Conservation (phyloP, 2,797 vertebrate species). For the Syngnathus acus region DNA sequence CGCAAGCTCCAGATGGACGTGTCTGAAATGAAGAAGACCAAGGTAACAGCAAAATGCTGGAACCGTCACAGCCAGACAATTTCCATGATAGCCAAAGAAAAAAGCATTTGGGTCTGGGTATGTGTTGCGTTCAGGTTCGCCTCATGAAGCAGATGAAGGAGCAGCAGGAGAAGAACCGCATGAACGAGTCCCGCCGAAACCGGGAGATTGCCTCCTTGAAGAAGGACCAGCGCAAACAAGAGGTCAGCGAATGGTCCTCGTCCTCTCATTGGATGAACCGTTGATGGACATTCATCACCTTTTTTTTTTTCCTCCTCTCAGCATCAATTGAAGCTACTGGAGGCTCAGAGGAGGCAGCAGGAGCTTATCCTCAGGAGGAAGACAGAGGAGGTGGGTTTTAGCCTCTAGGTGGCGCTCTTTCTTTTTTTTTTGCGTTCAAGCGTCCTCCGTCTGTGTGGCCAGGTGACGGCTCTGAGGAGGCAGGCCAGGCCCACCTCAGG, state of each 20-base stretch:
- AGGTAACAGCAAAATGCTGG: slow-evolving; percentile 60
- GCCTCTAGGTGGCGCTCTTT: neutral
- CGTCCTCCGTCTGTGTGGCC: neutral
- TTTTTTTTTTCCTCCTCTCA: slow-evolving; percentile 37
- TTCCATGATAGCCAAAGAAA: no score
- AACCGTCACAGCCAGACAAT: no score
- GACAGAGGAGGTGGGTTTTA: slow-evolving; percentile 85
- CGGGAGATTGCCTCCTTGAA: slow-evolving; percentile 90
- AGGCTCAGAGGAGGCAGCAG: slow-evolving; percentile 94
- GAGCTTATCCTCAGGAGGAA: slow-evolving; percentile 89
- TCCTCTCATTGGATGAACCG: neutral
- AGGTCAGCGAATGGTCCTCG: slow-evolving; percentile 59
- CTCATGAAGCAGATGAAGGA: slow-evolving; percentile 99
- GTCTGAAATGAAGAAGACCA: slow-evolving; percentile 95
- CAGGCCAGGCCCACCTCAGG: slow-evolving; percentile 90
- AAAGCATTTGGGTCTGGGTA: neutral
- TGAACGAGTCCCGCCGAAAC: slow-evolving; percentile 87
- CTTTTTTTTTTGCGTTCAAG: neutral
- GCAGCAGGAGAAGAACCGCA: slow-evolving; percentile 90
- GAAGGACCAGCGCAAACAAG: slow-evolving; percentile 92
- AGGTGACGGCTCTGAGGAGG: slow-evolving; percentile 90
- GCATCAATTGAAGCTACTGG: slow-evolving; percentile 89
- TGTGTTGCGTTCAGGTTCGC: slow-evolving; percentile 72
- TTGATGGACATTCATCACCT: neutral
- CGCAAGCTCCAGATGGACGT: slow-evolving; percentile 92